A percentile compares a stretch with the other conserved stretches of the same genome.
phyloP scores from a whole-genome alignment of 37 sponge, comb jelly and placozoan species.

The Halichondria panicea region DNA sequence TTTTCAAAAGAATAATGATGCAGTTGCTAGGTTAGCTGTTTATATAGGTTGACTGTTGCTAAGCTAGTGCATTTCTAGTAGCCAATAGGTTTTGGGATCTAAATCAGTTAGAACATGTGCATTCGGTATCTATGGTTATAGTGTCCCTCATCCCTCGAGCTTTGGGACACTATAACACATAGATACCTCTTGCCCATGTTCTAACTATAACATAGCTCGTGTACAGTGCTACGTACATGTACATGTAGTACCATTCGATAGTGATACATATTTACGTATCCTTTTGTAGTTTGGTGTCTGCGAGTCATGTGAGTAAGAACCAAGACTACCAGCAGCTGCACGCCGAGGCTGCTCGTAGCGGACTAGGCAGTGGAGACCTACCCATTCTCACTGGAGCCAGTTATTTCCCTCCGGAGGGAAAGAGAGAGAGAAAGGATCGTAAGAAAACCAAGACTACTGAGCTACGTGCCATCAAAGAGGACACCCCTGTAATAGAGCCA shows the following conservation, averaged over 20 bases:
- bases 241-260: neutral
- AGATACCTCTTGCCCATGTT: no score
- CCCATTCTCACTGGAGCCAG: neutral
- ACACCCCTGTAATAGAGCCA: no score
- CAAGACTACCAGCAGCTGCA: slow-evolving; percentile 1
- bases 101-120: no score
- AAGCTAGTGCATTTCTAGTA: no score
- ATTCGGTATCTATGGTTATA: no score
- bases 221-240: neutral
- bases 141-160: no score
- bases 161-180: no score
- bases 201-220: no score
- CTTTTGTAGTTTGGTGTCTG: neutral
- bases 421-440: neutral
- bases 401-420: neutral
- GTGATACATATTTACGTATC: neutral
- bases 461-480: neutral
- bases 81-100: no score
- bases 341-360: slow-evolving; percentile 10
- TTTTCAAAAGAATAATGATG: no score
- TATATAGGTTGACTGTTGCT: no score
- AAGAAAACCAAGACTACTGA: neutral
- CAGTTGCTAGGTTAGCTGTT: no score
- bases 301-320: slow-evolving; percentile 1
- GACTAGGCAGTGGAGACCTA: neutral